phyloP scores from a whole-genome alignment of 2,797 vertebrate species.

The Vultur gryphus region DNA sequence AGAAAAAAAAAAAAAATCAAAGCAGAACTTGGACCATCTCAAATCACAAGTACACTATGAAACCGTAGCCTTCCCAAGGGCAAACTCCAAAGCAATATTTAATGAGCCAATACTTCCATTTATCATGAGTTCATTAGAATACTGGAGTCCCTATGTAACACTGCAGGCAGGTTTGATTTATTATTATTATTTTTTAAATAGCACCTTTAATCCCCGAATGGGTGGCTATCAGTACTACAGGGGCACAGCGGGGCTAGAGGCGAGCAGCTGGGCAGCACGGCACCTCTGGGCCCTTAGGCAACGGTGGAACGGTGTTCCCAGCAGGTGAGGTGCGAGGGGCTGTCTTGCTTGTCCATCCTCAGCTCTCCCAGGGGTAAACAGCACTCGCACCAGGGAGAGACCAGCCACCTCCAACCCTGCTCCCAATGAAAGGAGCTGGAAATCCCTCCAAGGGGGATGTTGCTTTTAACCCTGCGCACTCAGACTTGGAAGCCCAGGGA shows the following conservation, averaged over 20 bases:
- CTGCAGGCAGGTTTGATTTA: not conserved
- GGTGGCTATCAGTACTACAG: not conserved
- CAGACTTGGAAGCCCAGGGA: not conserved
- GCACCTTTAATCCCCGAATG: not conserved
- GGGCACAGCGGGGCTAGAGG: not conserved
- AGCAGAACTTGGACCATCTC: not conserved
- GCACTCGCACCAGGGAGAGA: not conserved
- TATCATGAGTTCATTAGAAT: not conserved
- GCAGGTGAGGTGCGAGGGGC: not conserved
- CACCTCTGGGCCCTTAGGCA: not conserved
- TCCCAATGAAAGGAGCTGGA: not conserved
- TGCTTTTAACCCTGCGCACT: not conserved
- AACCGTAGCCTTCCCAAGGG: not conserved
- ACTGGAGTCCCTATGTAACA: not conserved
- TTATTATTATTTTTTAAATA: not conserved
- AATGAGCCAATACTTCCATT: not conserved
- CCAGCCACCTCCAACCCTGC: not conserved
- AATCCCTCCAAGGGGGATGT: not conserved
- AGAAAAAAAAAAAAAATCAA: not conserved
- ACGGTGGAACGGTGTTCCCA: accelerated
- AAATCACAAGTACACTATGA: not conserved
- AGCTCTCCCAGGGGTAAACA: not conserved
- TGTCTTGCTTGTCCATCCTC: not conserved
- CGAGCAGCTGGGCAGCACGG: not conserved
- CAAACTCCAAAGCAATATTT: not conserved